Evolutionary conservation across 2,888 invertebrate genomes (phyloP), one percentile per base, ranked within the genome.

Genomic region (Mactromeris polynyma): DNA sequence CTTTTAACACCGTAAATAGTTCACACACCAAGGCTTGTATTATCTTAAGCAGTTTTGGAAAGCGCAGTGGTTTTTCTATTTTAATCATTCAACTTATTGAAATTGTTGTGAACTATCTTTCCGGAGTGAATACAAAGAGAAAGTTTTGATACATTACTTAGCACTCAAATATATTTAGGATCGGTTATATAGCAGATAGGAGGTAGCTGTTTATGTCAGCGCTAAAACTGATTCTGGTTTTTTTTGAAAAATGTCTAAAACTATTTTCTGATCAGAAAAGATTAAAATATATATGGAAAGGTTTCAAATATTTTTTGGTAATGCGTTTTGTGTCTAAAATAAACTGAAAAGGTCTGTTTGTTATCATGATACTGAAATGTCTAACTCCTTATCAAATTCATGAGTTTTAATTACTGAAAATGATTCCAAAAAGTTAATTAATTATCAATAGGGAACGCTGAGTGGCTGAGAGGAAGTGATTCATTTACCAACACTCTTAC

Each of bases 1-100:
- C 51, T 46, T 46, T 46, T 73, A 46, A 51, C 73, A 83, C 83
- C 51, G 83, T 83, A 83, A 83, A 83, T 83, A 73, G 69, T 77
- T 83, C 36, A 19, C 77, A 33, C 83, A 26, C 83, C 33, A 83
- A n/a, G 83, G 40, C 3, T 19, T 73, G 31, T 69, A 69, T 82
- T 40, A 82, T 40, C 82, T 64, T 82, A 36, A 42, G n/a, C 54
- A 81, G 46, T 46, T 80, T 51, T 31, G 31, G 31, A 80, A 73
- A 73, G 36, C 73, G 33, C 73, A 73, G 73, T 73, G 73, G 36
- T 73, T 73, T 19, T n/a, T 73, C 73, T 33, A 73, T 73, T 17
- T 36, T 36, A 73, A 17, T 73, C 36, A 36, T 58, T 58, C 73
- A 73, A 73, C 11, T 33, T 73, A 36, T 73, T 73, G 73, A 73